phyloP scores from a whole-genome alignment of 2,888 invertebrate species.

The Hydriomena furcata region DNA sequence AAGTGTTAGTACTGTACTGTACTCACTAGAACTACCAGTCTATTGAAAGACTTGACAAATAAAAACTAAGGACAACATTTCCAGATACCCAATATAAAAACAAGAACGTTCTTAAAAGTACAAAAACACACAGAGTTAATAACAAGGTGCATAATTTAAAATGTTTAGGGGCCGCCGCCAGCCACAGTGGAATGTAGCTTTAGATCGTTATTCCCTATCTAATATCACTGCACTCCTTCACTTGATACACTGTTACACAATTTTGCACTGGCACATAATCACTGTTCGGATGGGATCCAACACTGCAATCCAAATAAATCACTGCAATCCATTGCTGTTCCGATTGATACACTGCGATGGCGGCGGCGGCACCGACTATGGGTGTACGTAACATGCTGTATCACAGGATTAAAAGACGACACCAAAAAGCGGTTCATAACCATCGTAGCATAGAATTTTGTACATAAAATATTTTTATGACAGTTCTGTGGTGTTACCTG shows the following conservation, averaged over 20 bases:
- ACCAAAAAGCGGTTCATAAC: conserved; percentile 33
- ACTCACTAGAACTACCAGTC: no score
- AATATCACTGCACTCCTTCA: conserved; percentile 63
- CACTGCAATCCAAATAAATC: conserved; percentile 80
- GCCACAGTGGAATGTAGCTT: conserved; percentile 47
- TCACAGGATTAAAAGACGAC: conserved; percentile 34
- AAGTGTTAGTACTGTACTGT: no score
- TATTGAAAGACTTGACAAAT: no score
- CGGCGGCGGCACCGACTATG: conserved; percentile 67
- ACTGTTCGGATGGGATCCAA: conserved; percentile 53
- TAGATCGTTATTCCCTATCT: conserved; percentile 9
- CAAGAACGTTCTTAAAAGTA: conserved; percentile 26
- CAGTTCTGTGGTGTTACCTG: no score
- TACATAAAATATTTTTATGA: neutral
- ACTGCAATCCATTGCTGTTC: conserved; percentile 75
- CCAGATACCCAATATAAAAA: conserved; percentile 8
- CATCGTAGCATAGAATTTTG: conserved; percentile 31
- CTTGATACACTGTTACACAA: conserved; percentile 66
- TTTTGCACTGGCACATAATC: conserved; percentile 69
- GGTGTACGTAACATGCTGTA: conserved; percentile 40
- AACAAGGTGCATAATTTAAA: conserved; percentile 66
- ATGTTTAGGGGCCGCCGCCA: conserved; percentile 72
- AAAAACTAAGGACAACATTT: no score
- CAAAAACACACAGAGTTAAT: conserved; percentile 61
- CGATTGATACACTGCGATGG: conserved; percentile 50